phyloP scores from a whole-genome alignment of 2,797 vertebrate species.

The Denticeps clupeoides region DNA sequence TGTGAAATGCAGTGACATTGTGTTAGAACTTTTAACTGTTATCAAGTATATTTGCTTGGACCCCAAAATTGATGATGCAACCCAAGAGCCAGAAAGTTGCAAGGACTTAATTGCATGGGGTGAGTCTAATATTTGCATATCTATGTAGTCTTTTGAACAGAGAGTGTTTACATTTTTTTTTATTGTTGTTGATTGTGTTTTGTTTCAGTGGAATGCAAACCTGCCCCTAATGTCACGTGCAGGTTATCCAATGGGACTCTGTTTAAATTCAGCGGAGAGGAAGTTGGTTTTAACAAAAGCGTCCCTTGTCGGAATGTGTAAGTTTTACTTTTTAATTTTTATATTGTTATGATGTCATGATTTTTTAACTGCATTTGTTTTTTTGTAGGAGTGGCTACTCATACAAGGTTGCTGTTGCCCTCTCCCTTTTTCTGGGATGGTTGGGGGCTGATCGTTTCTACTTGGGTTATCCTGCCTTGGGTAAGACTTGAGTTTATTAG shows the following conservation, averaged over 20 bases:
- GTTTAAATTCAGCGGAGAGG: slow-evolving; percentile 70
- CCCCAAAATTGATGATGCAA: slow-evolving; percentile 81
- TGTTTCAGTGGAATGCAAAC: slow-evolving; percentile 68
- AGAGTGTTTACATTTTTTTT: not conserved
- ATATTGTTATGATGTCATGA: not conserved
- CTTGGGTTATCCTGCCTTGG: slow-evolving; percentile 88
- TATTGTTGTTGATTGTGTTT: slow-evolving; percentile 19
- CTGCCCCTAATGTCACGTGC: slow-evolving; percentile 86
- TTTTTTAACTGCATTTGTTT: not conserved
- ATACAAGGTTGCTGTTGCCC: slow-evolving; percentile 89
- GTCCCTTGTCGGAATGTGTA: slow-evolving; percentile 88
- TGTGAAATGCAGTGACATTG: too few species aligned
- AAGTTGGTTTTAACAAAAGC: slow-evolving; percentile 82
- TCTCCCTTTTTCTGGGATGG: slow-evolving; percentile 95
- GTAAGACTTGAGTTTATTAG: slow-evolving; percentile 49
- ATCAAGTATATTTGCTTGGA: slow-evolving; percentile 71
- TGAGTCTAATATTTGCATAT: slow-evolving; percentile 42
- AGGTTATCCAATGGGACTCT: slow-evolving; percentile 70
- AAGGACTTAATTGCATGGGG: slow-evolving; percentile 72
- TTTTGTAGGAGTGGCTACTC: slow-evolving; percentile 80
- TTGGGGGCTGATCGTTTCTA: slow-evolving; percentile 95
- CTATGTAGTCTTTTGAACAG: not conserved
- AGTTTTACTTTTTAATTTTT: slow-evolving; percentile 38
- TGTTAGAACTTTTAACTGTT: too few species aligned
- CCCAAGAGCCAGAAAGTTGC: slow-evolving; percentile 89